Evolutionary conservation across 37 sponge, comb jelly and placozoan species (phyloP), one percentile per base, ranked within the genome.

Genomic region (Oopsacas minuta): DNA sequence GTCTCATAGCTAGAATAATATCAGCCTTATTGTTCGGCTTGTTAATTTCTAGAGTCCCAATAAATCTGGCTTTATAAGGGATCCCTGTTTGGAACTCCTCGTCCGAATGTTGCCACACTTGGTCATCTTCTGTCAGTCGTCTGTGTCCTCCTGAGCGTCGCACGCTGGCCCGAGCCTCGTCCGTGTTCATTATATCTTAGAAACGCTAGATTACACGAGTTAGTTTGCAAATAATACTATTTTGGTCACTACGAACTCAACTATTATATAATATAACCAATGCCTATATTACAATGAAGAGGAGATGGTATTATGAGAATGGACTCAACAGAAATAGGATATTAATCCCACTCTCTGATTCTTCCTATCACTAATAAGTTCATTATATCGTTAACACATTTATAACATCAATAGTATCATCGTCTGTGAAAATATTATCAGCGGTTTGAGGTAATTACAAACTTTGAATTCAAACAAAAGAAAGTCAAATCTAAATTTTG

Each of bases 1-100:
- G 86, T 36, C 98, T 85, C 98, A 97, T 97, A 1, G 93, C 93
- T 20, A 95, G 89, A 38, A 97, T 94, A 53, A 97, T 97, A 75
- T 97, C 98, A 15, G 94, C 83, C 86, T 94, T 91, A 15, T 88
- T 88, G 35, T 89, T 85, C 5, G 98, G 98, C 83, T 86, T 88
- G 81, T 87, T 85, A 22, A 97, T 94, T 87, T 97, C 95, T 39
- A 92, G 84, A 86, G 87, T 89, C 23, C 98, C 98, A 36, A 97
- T 97, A 88, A 90, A 97, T 93, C 94, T 85, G 8, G 75, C 75
- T 61, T 61, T 61, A 34, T 61, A 61, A 3, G 75, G 75, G 30
- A 61, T 61, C 75, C 75, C 75, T 5, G 7, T 12, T 12, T 61
- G 75, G 75, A 61, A 61, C 22, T 61, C 75, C 28, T 61, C 75